Base-by-base conservation (phyloP, 2,888 invertebrate genomes). In the Cheilosia urbana region DNA sequence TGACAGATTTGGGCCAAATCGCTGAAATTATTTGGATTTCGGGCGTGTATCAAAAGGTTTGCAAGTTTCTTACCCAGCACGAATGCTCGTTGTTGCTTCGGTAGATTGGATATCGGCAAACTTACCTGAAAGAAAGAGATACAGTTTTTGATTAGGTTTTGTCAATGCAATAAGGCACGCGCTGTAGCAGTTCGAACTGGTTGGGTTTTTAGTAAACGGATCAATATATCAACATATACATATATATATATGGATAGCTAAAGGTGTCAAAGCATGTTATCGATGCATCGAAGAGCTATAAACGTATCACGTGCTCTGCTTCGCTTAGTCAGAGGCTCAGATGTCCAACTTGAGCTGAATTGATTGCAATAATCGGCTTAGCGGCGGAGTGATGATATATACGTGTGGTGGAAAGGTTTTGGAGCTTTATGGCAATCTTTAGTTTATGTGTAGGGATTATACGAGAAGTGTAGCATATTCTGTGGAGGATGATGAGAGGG, bases 51-150 rank as follows among this genome's bases (percentile, higher is more conserved):
- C 57, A 49, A 1, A 17, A 47, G n/a, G 37, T 60, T 58, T 51
- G 57, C 37, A 19, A 42, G 58, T 57, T 62, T 15, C 65, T 75
- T 75, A 73, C 72, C 73, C 3, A 73, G 47, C 13, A 17, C 17
- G n/a, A n/a, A 47, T 24, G 13, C 9, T 42, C 11, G n/a, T 15
- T 34, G 6, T 45, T 21, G 24, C 7, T 49, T 1, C 13, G 47
- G n/a, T 34, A 9, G 63, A 73, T 5, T 55, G 55, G n/a, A 49
- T 57, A 57, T 57, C 37, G 37, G 15, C 1, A 24, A 17, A 63
- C 83, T 83, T 73, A 83, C 83, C 83, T 83, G 73, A 68, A 83
- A 73, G 21, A 55, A 34, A 76, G 63, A 68, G 21, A 60, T 6
- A 47, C 60, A 40, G 11, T 34, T 57, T 19, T 27, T 6, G 27